Base-by-base conservation (phyloP, 2,888 invertebrate genomes). In the Apamea anceps region DNA sequence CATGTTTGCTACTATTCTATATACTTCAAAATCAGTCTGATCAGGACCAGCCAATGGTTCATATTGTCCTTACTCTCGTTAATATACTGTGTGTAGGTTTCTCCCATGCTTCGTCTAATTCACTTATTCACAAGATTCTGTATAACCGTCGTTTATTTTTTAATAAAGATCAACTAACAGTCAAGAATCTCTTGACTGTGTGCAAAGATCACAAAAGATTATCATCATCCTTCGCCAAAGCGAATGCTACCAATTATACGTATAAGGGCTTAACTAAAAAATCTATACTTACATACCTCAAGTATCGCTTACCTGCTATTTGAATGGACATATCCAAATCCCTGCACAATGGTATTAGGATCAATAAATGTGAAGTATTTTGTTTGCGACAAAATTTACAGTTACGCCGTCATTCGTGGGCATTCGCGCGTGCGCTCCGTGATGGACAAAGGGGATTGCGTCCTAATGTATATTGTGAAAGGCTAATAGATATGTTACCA, bases 311-410 rank as follows among this genome's bases (percentile, higher is more conserved):
- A 96, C 96, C 96, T 96, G 96, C 92, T 89, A 79, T 85, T 90
- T 94, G 91, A 95, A 94, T 95, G 94, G 93, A 89, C 89, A 92
- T 92, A 85, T 86, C 74, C 74, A 80, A 95, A 96, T 96, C 95
- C 94, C 84, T 68, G 86, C 85, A 96, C 96, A 96, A 96, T 94
- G 84, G 94, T 88, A 92, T 92, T 91, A 93, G 92, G 91, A 92
- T 92, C 90, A 91, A 94, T 95, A 94, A 94, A 93, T 92, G 91
- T 87, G 89, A 91, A 93, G 92, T 93, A 92, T 94, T 89, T 94
- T 94, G 94, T 95, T 93, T 93, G 95, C 92, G 93, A 94, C 93
- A 92, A 91, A 92, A 93, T 94, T 93, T 96, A 96, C 96, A 95
- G 96, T 96, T 96, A 96, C 81, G 65, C 80, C 74, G 87, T 94